These are phyloP conservation scores for Scomberomorus guttatus DNA, from an alignment of 2,797 vertebrate species.

Conservation along the genomic window DNA sequence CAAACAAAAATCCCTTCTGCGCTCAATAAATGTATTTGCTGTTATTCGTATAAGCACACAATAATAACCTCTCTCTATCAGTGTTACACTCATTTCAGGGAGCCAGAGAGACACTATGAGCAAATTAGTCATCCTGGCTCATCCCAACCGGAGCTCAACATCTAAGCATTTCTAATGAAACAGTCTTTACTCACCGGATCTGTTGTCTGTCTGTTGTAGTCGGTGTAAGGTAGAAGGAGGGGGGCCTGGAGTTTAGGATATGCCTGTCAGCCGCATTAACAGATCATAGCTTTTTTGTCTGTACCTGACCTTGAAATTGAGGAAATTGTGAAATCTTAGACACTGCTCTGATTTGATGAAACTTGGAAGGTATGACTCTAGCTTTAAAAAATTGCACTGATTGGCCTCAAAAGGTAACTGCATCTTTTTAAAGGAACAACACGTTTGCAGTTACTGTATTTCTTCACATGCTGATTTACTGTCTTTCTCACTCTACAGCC, in stretches of 20 bases:
- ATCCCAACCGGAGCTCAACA: constrained; percentile 46
- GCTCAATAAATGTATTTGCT: background rate
- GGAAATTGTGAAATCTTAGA: constrained; percentile 74
- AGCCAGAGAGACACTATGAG: background rate
- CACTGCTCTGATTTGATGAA: constrained; percentile 71
- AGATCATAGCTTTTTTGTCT: constrained; percentile 59
- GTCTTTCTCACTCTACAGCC: constrained; percentile 6
- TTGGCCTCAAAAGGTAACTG: constrained; percentile 47
- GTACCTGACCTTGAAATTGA: constrained; percentile 72
- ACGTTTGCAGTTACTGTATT: constrained; percentile 28
- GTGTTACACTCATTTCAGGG: background rate
- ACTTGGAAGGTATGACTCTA: constrained; percentile 49
- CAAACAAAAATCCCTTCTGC: background rate
- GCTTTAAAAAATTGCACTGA: constrained; percentile 53
- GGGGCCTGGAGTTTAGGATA: constrained; percentile 20
- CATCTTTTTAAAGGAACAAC: constrained; percentile 24
- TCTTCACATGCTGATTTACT: constrained; percentile 25
- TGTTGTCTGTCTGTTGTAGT: constrained; percentile 45
- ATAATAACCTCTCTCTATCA: background rate
- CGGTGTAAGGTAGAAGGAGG: constrained; percentile 16
- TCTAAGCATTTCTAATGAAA: constrained; percentile 60
- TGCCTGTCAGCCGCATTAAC: constrained; percentile 72
- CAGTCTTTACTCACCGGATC: constrained; percentile 41
- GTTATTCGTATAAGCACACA: background rate
- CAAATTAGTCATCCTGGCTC: constrained; percentile 58